phyloP scores from a whole-genome alignment of 2,888 invertebrate genomes.

The Mythimna ferrago region DNA sequence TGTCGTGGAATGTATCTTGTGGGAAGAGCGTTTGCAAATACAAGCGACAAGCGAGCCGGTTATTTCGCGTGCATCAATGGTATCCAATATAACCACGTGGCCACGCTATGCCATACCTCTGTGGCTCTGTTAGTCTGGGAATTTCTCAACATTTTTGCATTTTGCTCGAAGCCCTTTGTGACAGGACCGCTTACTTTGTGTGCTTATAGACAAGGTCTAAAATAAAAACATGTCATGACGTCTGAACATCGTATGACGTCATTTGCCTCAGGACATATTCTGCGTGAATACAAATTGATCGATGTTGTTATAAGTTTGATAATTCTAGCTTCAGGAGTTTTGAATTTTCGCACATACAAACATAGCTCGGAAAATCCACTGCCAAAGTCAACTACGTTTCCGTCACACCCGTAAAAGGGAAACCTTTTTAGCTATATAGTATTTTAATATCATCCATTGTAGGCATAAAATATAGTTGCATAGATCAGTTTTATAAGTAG shows the following conservation, averaged over 20 bases:
- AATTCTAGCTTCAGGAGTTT: neutral
- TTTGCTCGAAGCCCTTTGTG: neutral
- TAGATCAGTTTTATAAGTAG: neutral
- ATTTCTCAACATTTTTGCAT: constrained; percentile 46
- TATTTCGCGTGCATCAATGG: constrained; percentile 51
- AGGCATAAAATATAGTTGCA: neutral
- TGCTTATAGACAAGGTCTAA: neutral
- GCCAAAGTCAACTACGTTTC: neutral
- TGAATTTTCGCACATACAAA: neutral
- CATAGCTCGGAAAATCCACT: neutral
- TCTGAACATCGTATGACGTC: neutral
- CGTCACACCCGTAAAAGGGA: neutral
- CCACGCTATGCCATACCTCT: constrained; percentile 25
- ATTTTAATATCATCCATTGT: constrained; percentile 8
- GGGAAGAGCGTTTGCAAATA: constrained; percentile 43
- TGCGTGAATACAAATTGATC: neutral
- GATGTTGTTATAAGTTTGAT: neutral
- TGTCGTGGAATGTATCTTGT: constrained; percentile 37
- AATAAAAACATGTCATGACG: neutral
- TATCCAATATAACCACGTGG: constrained; percentile 40
- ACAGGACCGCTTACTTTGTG: neutral
- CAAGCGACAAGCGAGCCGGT: constrained; percentile 41
- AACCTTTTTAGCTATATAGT: neutral
- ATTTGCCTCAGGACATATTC: neutral
- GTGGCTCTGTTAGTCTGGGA: constrained; percentile 34